These are phyloP conservation scores for Geococcyx californianus DNA, from an alignment of 2,113 vertebrate genomes.

Conservation along the genomic window DNA sequence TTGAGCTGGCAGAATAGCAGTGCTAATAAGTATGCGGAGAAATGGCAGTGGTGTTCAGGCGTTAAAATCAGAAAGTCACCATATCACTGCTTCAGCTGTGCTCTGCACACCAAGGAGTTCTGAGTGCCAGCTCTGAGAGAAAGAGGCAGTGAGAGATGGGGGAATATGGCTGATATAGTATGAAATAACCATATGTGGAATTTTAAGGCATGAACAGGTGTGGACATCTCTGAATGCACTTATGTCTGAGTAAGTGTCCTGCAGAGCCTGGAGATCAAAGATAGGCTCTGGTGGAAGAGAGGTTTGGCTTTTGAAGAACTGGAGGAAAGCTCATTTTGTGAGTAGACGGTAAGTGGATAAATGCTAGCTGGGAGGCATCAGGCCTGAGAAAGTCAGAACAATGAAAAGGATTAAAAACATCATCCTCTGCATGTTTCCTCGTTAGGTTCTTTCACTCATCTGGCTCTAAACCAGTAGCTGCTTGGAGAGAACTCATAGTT, in stretches of 20 bases:
- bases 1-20: neutral
- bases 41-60: neutral
- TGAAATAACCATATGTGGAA: constrained; percentile 50
- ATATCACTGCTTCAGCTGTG: neutral
- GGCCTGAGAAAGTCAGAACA: constrained; percentile 36
- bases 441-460: neutral
- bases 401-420: constrained; percentile 12
- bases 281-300: neutral
- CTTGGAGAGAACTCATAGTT: neutral
- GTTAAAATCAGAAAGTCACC: neutral
- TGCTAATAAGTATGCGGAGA: neutral
- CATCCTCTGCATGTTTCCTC: neutral
- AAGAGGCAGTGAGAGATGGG: neutral
- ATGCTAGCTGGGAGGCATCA: neutral
- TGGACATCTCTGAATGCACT: constrained; percentile 30
- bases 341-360: constrained; percentile 7
- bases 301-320: constrained; percentile 44
- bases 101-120: neutral
- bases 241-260: constrained; percentile 23
- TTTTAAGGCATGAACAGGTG: constrained; percentile 50
- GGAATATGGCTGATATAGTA: constrained; percentile 15
- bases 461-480: neutral
- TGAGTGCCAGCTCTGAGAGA: neutral
- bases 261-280: constrained; percentile 47
- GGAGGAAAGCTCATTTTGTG: constrained; percentile 1